Evolutionary conservation across 2,797 vertebrate species (phyloP).

Genomic region (Otus scops): DNA sequence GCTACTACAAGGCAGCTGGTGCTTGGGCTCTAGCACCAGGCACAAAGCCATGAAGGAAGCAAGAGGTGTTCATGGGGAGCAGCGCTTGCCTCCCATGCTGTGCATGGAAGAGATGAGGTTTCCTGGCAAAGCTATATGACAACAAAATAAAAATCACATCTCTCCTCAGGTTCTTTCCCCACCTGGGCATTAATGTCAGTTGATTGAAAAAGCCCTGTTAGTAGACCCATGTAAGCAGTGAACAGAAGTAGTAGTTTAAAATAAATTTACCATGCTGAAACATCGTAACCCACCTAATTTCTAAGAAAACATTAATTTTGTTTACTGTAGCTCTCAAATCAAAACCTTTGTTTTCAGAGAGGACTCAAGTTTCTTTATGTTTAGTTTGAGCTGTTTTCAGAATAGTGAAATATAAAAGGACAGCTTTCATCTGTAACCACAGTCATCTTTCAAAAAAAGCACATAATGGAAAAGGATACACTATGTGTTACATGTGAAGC

Average conservation of each 20-base stretch:
- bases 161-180: background rate
- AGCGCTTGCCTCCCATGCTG: background rate
- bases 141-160: background rate
- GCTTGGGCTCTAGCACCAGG: background rate
- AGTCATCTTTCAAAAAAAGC: background rate
- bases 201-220: background rate
- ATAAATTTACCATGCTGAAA: background rate
- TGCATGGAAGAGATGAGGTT: background rate
- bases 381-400: background rate
- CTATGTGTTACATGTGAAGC: background rate
- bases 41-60: background rate
- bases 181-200: background rate
- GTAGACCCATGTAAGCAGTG: background rate
- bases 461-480: background rate
- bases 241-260: background rate
- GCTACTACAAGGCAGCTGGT: background rate
- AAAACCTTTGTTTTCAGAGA: background rate
- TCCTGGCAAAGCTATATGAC: background rate
- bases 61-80: background rate
- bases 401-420: background rate
- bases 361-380: background rate
- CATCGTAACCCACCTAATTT: background rate
- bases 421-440: background rate
- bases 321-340: background rate
- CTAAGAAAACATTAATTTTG: background rate